Percentiles rank a stretch among this genome's conserved stretches.
phyloP scores from a whole-genome alignment of 2,113 vertebrate genomes.

The Cyprinodon tularosa region DNA sequence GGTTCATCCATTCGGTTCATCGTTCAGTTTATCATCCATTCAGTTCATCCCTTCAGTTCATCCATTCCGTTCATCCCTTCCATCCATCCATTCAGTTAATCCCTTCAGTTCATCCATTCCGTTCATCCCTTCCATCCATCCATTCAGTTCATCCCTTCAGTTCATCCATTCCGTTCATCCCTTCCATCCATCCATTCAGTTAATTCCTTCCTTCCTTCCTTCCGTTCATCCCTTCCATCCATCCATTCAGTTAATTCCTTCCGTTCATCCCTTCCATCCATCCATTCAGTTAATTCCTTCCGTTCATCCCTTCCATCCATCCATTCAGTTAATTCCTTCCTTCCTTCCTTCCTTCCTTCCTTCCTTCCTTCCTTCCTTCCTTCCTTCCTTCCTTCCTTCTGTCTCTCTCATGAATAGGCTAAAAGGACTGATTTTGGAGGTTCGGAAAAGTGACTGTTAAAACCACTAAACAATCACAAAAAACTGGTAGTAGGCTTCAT shows the following conservation, averaged over 20 bases:
- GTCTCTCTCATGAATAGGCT: neutral
- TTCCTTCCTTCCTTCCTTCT: too few species aligned
- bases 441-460: neutral
- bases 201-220: neutral
- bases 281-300: neutral
- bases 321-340: neutral
- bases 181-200: neutral
- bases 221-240: neutral
- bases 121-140: neutral
- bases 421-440: neutral
- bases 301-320: neutral
- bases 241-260: neutral
- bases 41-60: too few species aligned
- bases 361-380: too few species aligned
- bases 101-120: neutral
- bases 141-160: neutral
- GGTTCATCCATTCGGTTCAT: too few species aligned
- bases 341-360: too few species aligned
- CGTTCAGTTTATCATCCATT: too few species aligned
- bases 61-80: neutral
- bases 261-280: neutral
- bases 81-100: neutral
- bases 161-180: neutral
- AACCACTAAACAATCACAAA: neutral
- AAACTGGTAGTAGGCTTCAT: neutral